These are phyloP conservation scores for Xenopus laevis DNA, from an alignment of 2,113 vertebrate genomes.

Conservation along the genomic window DNA sequence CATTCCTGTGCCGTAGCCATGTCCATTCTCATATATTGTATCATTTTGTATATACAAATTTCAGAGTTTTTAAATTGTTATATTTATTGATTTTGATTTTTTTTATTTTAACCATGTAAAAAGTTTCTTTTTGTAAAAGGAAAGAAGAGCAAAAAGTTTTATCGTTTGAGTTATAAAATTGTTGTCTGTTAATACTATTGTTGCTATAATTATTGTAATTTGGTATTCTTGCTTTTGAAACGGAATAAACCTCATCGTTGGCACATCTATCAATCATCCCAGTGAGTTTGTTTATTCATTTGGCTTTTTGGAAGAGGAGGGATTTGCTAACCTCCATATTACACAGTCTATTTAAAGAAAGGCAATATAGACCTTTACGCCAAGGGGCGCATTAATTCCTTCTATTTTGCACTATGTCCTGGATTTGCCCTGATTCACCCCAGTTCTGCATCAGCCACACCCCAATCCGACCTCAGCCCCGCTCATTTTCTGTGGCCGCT, in stretches of 20 bases:
- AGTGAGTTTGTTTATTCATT: not conserved
- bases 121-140: conserved; percentile 26
- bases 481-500: too few relatives aligned
- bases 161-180: not conserved
- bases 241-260: conserved; percentile 35
- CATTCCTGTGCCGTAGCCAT: conserved; percentile 62
- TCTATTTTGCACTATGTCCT: too few relatives aligned
- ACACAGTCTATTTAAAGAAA: too few relatives aligned
- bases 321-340: too few relatives aligned
- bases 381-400: too few relatives aligned
- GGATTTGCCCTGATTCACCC: too few relatives aligned
- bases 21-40: conserved; percentile 66
- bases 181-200: conserved; percentile 24
- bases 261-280: conserved; percentile 28
- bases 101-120: conserved; percentile 50
- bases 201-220: conserved; percentile 33
- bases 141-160: not conserved
- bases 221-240: conserved; percentile 31
- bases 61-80: conserved; percentile 83
- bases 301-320: too few relatives aligned
- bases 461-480: too few relatives aligned
- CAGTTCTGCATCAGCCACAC: too few relatives aligned
- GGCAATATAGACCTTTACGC: too few relatives aligned
- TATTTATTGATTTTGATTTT: conserved; percentile 88
- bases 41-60: conserved; percentile 81